These are phyloP conservation scores for Clepsis dumicolana DNA, from an alignment of 2,888 invertebrate species.

Conservation along the genomic window DNA sequence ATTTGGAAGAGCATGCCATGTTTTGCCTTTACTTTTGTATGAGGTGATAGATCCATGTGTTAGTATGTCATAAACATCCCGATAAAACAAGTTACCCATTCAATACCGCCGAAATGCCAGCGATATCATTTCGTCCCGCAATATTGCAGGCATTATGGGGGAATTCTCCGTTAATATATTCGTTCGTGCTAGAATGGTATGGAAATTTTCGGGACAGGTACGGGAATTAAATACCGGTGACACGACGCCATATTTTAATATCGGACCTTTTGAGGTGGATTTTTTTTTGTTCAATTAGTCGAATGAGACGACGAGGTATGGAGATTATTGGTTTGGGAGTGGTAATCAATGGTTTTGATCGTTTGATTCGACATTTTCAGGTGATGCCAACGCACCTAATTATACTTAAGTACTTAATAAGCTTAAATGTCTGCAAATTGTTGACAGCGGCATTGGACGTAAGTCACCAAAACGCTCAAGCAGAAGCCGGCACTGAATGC, in stretches of 20 bases:
- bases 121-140: slow-evolving; percentile 32
- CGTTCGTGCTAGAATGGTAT: slow-evolving; percentile 39
- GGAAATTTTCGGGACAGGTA: slow-evolving; percentile 40
- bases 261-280: slow-evolving; percentile 9
- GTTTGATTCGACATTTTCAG: no score
- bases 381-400: no score
- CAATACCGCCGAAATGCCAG: slow-evolving; percentile 35
- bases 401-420: no score
- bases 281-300: neutral
- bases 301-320: neutral
- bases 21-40: no score
- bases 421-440: no score
- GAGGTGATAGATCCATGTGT: no score
- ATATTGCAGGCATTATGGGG: slow-evolving; percentile 36
- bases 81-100: slow-evolving; percentile 32
- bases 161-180: slow-evolving; percentile 41
- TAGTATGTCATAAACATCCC: no score
- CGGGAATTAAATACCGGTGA: slow-evolving; percentile 34
- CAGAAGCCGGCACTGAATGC: no score
- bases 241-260: slow-evolving; percentile 17
- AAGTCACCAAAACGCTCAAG: no score
- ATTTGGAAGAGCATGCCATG: no score
- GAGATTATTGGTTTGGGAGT: neutral
- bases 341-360: no score
- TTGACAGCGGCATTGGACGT: no score